Evolutionary conservation across 1,140 invertebrate genomes (phyloP).

Genomic region (Matsumurasca onukii): DNA sequence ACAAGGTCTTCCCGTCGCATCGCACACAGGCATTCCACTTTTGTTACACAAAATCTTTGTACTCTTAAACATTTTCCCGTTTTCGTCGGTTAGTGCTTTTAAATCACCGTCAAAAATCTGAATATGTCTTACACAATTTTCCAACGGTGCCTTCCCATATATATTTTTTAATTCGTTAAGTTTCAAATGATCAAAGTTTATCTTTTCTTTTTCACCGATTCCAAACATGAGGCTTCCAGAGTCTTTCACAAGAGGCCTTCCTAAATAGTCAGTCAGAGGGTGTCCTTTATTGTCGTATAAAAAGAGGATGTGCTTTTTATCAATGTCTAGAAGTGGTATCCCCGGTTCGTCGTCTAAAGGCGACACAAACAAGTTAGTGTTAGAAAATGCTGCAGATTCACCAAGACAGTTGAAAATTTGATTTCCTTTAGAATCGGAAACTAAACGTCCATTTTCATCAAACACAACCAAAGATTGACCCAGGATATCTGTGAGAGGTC

Average conservation of each 20-base stretch:
- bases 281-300: slow-evolving; percentile 23
- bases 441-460: neutral
- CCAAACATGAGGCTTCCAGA: slow-evolving; percentile 13
- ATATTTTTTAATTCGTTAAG: neutral
- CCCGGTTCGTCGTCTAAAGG: neutral
- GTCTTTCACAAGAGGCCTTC: neutral
- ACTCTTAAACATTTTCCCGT: neutral
- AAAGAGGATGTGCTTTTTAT: slow-evolving; percentile 5
- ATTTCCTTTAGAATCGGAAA: slow-evolving; percentile 12
- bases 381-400: slow-evolving; percentile 4
- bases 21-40: slow-evolving; percentile 16
- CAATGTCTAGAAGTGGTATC: slow-evolving; percentile 8
- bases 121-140: slow-evolving; percentile 13
- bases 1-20: slow-evolving; percentile 11
- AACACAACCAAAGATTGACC: slow-evolving; percentile 1
- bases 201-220: neutral
- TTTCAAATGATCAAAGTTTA: neutral
- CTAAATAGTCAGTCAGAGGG: slow-evolving; percentile 13
- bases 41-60: slow-evolving; percentile 12
- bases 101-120: slow-evolving; percentile 6
- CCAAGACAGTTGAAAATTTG: slow-evolving; percentile 23
- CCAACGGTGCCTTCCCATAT: slow-evolving; percentile 2
- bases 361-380: neutral
- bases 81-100: slow-evolving; percentile 15
- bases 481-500: slow-evolving; percentile 7